These are phyloP conservation scores for Drosophila phalerata DNA, from an alignment of 2,888 invertebrate species.

Conservation along the genomic window DNA sequence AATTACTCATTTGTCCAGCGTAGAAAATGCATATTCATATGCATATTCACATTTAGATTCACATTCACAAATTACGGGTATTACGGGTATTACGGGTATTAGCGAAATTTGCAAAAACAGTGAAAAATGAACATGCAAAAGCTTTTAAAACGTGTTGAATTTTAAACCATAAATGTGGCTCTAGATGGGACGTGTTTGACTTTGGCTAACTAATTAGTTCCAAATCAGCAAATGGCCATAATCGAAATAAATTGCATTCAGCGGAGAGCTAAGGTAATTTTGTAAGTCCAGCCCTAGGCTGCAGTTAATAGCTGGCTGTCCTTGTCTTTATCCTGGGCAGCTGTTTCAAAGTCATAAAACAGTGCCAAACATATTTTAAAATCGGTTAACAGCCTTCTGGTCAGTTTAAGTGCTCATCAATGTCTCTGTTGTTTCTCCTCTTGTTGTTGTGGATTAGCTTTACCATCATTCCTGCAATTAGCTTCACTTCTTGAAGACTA, in stretches of 20 bases:
- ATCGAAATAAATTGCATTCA: constrained; percentile 80
- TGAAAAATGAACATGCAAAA: constrained; percentile 58
- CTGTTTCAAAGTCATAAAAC: constrained; percentile 63
- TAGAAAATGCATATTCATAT: constrained; percentile 46
- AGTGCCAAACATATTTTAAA: constrained; percentile 73
- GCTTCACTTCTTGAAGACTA: constrained; percentile 53
- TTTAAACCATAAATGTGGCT: constrained; percentile 48
- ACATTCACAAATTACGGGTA: constrained; percentile 17
- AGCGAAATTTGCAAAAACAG: not conserved
- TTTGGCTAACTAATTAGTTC: constrained; percentile 78
- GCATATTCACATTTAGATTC: constrained; percentile 31
- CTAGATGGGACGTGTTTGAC: not conserved
- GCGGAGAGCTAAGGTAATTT: constrained; percentile 50
- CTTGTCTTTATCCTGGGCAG: constrained; percentile 34
- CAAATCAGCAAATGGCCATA: constrained; percentile 83
- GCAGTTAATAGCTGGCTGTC: constrained; percentile 49
- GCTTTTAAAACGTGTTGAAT: constrained; percentile 51
- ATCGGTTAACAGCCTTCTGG: constrained; percentile 76
- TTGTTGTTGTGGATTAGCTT: constrained; percentile 26
- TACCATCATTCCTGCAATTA: constrained; percentile 49
- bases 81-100: constrained; percentile 7
- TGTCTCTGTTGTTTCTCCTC: constrained; percentile 6
- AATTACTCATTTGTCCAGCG: constrained; percentile 23
- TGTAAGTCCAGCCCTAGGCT: constrained; percentile 33
- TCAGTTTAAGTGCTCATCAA: constrained; percentile 59